A percentile compares a stretch with the other conserved stretches of the same genome.
Evolutionary conservation across 2,113 vertebrate genomes (phyloP).

Genomic region (Otolemur garnettii): DNA sequence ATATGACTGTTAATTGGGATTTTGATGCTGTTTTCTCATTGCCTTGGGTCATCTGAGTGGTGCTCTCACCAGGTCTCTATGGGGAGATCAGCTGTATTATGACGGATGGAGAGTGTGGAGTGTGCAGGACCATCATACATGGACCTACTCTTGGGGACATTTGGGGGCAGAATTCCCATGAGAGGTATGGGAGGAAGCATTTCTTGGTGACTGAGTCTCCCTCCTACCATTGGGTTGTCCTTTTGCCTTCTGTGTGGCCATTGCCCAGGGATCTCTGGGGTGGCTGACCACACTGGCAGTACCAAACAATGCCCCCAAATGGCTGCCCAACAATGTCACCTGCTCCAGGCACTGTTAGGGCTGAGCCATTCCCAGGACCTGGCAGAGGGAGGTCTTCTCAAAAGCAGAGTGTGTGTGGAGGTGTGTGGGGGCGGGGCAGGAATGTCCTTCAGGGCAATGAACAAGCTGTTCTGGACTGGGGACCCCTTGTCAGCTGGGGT

Average conservation of each 20-base stretch:
- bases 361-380: not conserved
- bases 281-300: not conserved
- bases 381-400: not conserved
- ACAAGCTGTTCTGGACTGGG: not conserved
- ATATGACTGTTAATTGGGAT: not conserved
- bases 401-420: not conserved
- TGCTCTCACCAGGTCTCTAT: not conserved
- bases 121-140: not conserved
- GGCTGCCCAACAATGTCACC: not conserved
- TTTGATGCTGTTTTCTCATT: not conserved
- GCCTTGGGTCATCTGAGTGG: not conserved
- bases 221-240: not conserved
- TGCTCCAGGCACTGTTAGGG: not conserved
- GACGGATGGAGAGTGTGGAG: not conserved
- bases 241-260: not conserved
- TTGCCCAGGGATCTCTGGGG: not conserved
- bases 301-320: not conserved
- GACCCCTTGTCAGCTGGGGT: not conserved
- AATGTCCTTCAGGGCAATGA: not conserved
- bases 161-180: not conserved
- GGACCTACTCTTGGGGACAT: not conserved
- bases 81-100: not conserved
- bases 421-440: not conserved
- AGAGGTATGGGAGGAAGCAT: not conserved
- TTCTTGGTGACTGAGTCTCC: not conserved